Evolutionary conservation across 2,113 vertebrate genomes (phyloP), one percentile per base, ranked within the genome.

Genomic region (Uria lomvia): DNA sequence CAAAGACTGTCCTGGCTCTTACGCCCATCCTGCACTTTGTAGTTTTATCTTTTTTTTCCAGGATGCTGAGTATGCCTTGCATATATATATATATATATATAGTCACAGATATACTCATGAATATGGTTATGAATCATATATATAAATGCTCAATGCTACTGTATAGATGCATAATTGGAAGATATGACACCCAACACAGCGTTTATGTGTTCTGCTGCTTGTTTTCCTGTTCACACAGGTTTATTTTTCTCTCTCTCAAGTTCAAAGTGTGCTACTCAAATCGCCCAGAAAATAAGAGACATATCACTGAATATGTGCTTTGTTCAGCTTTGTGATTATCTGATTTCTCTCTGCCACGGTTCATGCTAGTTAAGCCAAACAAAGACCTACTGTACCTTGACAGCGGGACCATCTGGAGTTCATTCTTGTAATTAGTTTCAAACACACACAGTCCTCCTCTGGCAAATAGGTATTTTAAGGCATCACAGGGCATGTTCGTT

Each of bases 371-470:
- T 87, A 94, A 92, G 70, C 36, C 70, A 85, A 91, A 94, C 42
- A 72, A 95, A 47, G 50, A 91, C 72, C 52, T 84, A 67, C 60
- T 85, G 76, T 95, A 95, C 55, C 77, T 89, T 95, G 86, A 95
- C 82, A 95, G 82, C 0, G 0, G 40, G 90, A 96, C 88, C 71
- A 94, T 96, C 87, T 94, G 93, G 81, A 94, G 63, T 50, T 83
- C 56, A 77, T 94, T 91, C 50, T 86, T 86, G 24, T 38, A 77
- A 94, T 92, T 93, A 92, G 79, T 96, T 94, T 90, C 55, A 71
- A 86, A 88, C 21, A 45, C 26, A 86, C 40, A 34, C 29, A 71
- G 32, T 87, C 32, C 7, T 95, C 30, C 70, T 66, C 60, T 70
- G 40, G 43, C 38, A 93, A 73, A 92, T 55, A 82, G 14, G 20